Conservation (phyloP, 2,113 vertebrate species). For the Bubalus kerabau region DNA sequence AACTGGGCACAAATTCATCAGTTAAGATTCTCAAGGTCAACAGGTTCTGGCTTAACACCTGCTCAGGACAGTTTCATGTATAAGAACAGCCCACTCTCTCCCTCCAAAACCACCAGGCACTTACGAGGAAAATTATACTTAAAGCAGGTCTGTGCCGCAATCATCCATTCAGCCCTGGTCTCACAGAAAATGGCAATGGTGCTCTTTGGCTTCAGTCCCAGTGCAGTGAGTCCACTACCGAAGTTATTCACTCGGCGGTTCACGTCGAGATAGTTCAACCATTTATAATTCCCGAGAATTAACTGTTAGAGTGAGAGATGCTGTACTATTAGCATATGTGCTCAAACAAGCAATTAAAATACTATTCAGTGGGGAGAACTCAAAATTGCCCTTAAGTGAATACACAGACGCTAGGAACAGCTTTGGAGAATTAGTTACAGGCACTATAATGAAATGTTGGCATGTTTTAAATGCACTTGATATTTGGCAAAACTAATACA, state of each 20-base stretch:
- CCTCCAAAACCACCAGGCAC: slow-evolving; percentile 59
- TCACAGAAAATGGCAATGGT: slow-evolving; percentile 97
- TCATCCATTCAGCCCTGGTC: slow-evolving; percentile 97
- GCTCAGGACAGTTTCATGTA: not conserved
- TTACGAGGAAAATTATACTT: slow-evolving; percentile 94
- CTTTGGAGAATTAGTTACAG: slow-evolving; percentile 11
- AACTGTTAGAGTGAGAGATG: slow-evolving; percentile 79
- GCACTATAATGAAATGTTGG: not conserved
- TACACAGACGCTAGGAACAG: not conserved
- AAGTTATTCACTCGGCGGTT: slow-evolving; percentile 80
- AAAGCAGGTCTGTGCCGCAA: slow-evolving; percentile 93
- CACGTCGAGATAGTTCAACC: slow-evolving; percentile 91
- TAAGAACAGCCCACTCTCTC: not conserved
- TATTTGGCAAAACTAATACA: not conserved
- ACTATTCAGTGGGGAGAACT: not conserved
- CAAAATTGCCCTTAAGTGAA: not conserved
- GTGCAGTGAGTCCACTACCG: slow-evolving; percentile 88
- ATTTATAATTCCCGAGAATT: slow-evolving; percentile 92
- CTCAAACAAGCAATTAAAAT: slow-evolving; percentile 31
- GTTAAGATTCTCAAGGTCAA: not conserved
- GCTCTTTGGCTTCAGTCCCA: slow-evolving; percentile 87
- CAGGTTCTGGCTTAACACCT: not conserved
- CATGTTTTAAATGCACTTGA: not conserved
- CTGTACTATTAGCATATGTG: not conserved
- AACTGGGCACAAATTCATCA: not conserved